Evolutionary conservation across 2,113 vertebrate species (phyloP).

Genomic region (Ciconia boyciana): DNA sequence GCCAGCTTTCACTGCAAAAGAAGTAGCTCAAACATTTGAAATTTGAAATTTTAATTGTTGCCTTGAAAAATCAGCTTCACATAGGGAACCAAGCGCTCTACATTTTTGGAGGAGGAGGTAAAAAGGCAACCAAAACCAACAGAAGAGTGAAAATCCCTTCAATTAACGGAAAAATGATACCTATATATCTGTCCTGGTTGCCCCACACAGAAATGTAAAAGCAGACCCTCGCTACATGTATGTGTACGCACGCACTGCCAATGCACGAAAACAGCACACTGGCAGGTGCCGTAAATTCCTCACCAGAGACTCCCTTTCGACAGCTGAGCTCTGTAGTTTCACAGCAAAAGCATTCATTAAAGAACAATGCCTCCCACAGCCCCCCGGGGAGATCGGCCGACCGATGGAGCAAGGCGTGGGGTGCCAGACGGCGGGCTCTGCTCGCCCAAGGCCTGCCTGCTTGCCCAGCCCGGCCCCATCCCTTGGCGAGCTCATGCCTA

Average conservation of each 20-base stretch:
- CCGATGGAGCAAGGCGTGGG: not conserved
- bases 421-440: not conserved
- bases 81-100: not conserved
- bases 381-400: rapidly evolving
- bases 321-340: not conserved
- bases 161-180: not conserved
- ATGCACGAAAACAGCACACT: not conserved
- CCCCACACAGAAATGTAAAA: not conserved
- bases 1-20: not conserved
- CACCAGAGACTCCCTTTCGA: not conserved
- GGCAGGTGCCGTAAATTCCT: not conserved
- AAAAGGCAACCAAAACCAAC: not conserved
- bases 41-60: not conserved
- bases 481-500: not conserved
- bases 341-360: not conserved
- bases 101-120: not conserved
- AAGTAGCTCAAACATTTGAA: not conserved
- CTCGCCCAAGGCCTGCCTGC: rapidly evolving
- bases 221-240: not conserved
- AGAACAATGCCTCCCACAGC: not conserved
- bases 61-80: not conserved
- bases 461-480: not conserved
- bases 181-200: not conserved
- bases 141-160: not conserved
- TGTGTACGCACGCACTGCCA: not conserved